phyloP scores from a whole-genome alignment of 37 sponge, comb jelly and placozoan species.

The Diacarnus erythraeanus region DNA sequence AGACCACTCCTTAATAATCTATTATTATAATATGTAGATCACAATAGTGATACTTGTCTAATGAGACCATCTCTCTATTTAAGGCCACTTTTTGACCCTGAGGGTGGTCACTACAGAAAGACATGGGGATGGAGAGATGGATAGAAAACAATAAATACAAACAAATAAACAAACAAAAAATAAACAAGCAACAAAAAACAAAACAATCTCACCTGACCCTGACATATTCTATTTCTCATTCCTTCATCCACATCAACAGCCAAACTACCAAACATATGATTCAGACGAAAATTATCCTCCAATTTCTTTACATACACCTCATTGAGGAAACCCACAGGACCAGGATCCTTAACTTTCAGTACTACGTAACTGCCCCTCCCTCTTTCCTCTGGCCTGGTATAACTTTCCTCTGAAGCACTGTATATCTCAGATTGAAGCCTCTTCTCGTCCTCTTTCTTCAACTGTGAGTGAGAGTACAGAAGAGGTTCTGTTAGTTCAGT shows the following conservation, averaged over 20 bases:
- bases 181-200: too few relatives aligned
- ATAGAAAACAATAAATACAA: neutral
- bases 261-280: conserved; percentile 20
- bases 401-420: neutral
- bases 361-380: neutral
- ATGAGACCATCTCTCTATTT: too few relatives aligned
- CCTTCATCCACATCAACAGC: conserved; percentile 1
- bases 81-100: too few relatives aligned
- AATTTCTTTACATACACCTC: neutral
- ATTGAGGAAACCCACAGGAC: neutral
- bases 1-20: too few relatives aligned
- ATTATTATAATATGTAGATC: too few relatives aligned
- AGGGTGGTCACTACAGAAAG: neutral
- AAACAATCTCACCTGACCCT: conserved; percentile 40
- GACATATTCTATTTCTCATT: conserved; percentile 5
- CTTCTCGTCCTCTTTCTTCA: neutral
- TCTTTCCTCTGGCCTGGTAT: neutral
- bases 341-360: neutral
- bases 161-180: too few relatives aligned
- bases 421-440: neutral
- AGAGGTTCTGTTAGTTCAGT: neutral
- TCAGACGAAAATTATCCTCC: conserved; percentile 39
- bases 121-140: neutral
- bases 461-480: neutral
- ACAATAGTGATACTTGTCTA: too few relatives aligned